Percentiles rank a stretch among this genome's conserved stretches.
Conservation (phyloP, 2,888 invertebrate species). For the Salpingus planirostris region DNA sequence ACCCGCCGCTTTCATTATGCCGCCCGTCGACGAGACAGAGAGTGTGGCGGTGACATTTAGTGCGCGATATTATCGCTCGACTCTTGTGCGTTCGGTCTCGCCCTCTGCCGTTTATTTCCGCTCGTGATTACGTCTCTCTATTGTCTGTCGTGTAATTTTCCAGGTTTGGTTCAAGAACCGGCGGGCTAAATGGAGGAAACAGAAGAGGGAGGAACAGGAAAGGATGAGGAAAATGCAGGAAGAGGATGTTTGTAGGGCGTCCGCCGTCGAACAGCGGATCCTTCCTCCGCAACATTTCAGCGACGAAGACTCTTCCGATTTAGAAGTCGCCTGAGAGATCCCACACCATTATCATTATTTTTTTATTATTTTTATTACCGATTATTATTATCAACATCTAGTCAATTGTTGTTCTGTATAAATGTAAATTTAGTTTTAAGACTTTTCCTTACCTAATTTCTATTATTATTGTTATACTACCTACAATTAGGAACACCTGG, state of each 20-base stretch:
- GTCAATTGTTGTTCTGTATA: conserved; percentile 26
- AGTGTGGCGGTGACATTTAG: too few species aligned
- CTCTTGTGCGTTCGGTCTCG: too few species aligned
- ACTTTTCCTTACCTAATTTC: conserved; percentile 4
- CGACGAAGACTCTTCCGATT: conserved; percentile 70
- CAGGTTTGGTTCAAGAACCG: conserved; percentile 98
- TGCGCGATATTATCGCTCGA: too few species aligned
- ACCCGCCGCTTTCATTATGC: too few species aligned
- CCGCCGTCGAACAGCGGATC: conserved; percentile 8
- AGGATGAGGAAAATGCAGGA: conserved; percentile 73
- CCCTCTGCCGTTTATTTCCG: too few species aligned
- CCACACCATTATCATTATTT: conserved; percentile 1
- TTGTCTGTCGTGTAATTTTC: conserved; percentile 15
- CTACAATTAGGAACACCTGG: too few species aligned
- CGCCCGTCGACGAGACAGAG: too few species aligned
- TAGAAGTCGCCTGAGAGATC: conserved; percentile 64
- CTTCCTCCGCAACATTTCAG: conserved; percentile 42
- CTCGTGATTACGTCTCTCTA: too few species aligned
- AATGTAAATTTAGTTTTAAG: conserved; percentile 10
- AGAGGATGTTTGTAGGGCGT: conserved; percentile 47
- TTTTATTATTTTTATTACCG: too few species aligned
- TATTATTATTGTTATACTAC: too few species aligned
- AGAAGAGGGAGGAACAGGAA: conserved; percentile 83
- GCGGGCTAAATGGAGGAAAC: conserved; percentile 92
- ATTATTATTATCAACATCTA: too few species aligned